Percentiles rank a stretch among this genome's conserved stretches.
phyloP scores from a whole-genome alignment of 2,888 invertebrate species.

The Dryococelus australis region DNA sequence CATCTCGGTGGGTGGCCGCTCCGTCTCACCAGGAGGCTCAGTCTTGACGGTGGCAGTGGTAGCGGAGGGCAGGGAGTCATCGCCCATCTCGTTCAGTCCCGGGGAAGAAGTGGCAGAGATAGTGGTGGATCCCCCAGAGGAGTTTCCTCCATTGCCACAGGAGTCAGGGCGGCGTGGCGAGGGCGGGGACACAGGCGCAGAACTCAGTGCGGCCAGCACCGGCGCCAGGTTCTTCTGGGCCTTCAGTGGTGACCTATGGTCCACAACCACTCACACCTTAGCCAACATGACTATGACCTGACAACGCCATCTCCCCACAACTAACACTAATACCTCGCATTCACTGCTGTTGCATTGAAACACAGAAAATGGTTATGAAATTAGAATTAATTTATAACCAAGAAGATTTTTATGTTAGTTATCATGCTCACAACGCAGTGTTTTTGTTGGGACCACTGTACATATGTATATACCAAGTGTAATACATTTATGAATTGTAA shows the following conservation, averaged over 20 bases:
- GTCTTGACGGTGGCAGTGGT: constrained; percentile 47
- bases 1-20: constrained; percentile 66
- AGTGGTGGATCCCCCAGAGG: constrained; percentile 80
- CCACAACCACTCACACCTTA: constrained; percentile 36
- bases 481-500: too few relatives aligned
- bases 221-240: constrained; percentile 69
- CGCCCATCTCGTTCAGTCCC: constrained; percentile 64
- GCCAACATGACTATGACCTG: too few relatives aligned
- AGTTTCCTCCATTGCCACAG: constrained; percentile 54
- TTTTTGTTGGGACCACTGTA: too few relatives aligned
- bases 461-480: too few relatives aligned
- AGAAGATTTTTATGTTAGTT: too few relatives aligned
- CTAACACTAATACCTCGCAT: too few relatives aligned
- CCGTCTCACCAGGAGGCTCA: constrained; percentile 55
- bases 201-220: constrained; percentile 54
- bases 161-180: constrained; percentile 47
- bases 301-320: too few relatives aligned
- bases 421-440: too few relatives aligned
- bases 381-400: too few relatives aligned
- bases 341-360: too few relatives aligned
- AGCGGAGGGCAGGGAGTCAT: constrained; percentile 43
- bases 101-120: constrained; percentile 88
- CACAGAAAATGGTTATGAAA: too few relatives aligned
- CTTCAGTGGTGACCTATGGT: constrained; percentile 68
- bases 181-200: constrained; percentile 49